These are phyloP conservation scores for Drosophila peninsularis DNA, from an alignment of 2,888 invertebrate species.

Conservation along the genomic window DNA sequence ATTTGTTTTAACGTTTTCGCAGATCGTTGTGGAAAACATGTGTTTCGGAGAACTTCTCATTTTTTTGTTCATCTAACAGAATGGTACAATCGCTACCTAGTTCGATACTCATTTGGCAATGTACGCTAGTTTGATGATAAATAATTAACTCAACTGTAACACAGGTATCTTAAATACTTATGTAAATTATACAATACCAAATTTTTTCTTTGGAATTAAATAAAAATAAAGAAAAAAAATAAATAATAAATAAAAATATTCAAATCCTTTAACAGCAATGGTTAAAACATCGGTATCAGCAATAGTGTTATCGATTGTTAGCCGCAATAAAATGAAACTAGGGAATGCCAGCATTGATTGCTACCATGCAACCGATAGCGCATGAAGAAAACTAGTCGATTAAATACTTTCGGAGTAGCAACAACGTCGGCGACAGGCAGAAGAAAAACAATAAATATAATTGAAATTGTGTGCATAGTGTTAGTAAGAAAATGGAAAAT, in stretches of 20 bases:
- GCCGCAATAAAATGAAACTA: not conserved
- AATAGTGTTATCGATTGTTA: not conserved
- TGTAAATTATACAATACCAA: too few relatives aligned
- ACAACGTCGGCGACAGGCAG: conserved; percentile 12
- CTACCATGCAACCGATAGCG: not conserved
- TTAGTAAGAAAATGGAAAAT: conserved; percentile 65
- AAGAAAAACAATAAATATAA: conserved; percentile 20
- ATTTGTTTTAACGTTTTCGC: not conserved
- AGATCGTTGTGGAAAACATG: conserved; percentile 21
- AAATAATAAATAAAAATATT: too few relatives aligned
- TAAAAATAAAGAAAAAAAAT: too few relatives aligned
- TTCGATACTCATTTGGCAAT: not conserved
- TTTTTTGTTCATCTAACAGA: not conserved
- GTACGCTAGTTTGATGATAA: not conserved
- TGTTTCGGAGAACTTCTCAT: conserved; percentile 13
- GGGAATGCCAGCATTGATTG: not conserved
- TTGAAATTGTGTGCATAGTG: conserved; percentile 8
- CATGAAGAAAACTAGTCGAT: conserved; percentile 2
- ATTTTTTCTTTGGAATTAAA: too few relatives aligned
- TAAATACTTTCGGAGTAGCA: conserved; percentile 6
- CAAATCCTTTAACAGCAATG: too few relatives aligned
- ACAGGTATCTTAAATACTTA: too few relatives aligned
- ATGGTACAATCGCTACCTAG: not conserved
- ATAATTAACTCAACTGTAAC: too few relatives aligned
- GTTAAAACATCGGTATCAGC: too few relatives aligned